Conservation (phyloP, 2,888 invertebrate species). For the Nysson spinosus region DNA sequence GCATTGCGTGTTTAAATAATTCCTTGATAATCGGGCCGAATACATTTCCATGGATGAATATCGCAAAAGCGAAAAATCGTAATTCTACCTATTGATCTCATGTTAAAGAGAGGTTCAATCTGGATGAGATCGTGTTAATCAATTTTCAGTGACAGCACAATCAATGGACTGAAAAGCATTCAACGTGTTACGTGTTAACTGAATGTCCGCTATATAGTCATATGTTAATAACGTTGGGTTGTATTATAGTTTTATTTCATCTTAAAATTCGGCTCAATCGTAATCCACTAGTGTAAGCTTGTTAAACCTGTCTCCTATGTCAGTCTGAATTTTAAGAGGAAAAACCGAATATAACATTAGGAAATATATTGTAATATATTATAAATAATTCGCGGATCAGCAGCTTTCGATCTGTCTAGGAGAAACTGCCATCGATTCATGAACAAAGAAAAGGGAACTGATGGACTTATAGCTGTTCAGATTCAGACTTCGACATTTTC, state of each 20-base stretch:
- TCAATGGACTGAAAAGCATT: slow-evolving; percentile 8
- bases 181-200: background rate
- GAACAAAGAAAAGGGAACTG: slow-evolving; percentile 17
- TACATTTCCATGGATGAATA: background rate
- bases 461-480: too few relatives aligned
- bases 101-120: slow-evolving; percentile 1
- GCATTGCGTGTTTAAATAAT: slow-evolving; percentile 21
- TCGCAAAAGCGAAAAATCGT: slow-evolving; percentile 4
- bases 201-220: background rate
- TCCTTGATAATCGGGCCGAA: slow-evolving; percentile 9
- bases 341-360: slow-evolving; percentile 3
- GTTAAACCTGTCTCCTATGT: slow-evolving; percentile 1
- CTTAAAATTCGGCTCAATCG: slow-evolving; percentile 25
- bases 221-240: slow-evolving; percentile 1
- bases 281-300: slow-evolving; percentile 10
- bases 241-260: slow-evolving; percentile 36
- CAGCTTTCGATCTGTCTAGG: slow-evolving; percentile 13
- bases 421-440: slow-evolving; percentile 15
- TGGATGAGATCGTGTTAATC: background rate
- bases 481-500: too few relatives aligned
- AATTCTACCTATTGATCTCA: slow-evolving; percentile 25
- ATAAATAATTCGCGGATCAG: slow-evolving; percentile 29
- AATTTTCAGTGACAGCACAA: slow-evolving; percentile 9
- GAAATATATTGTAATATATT: slow-evolving; percentile 43
- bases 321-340: slow-evolving; percentile 29